Evolutionary conservation across 2,797 vertebrate genomes (phyloP), one percentile per base, ranked within the genome.

Genomic region (Sphaeramia orbicularis): DNA sequence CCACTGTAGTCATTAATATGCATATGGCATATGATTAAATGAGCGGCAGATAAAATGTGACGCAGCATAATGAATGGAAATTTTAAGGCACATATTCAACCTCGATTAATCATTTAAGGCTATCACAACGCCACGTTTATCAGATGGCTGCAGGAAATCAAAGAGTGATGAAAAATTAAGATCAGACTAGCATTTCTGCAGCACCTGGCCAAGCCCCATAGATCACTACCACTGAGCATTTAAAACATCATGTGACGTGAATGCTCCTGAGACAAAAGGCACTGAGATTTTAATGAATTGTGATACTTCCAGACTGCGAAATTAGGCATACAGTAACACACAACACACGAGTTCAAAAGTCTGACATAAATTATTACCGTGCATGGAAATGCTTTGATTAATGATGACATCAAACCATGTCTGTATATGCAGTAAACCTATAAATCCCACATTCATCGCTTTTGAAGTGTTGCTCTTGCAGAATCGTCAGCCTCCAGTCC

Each of bases 101-200:
- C 94, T 93, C 92, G 93, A 96, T 98, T 94, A 97, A 97, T 98
- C 95, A 96, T 95, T 93, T 86, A 94, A 92, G 91, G 89, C 89
- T 93, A 93, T 94, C 89, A 88, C 91, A 88, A 91, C 92, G 92
- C 93, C 89, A 90, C 87, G 78, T 91, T 94, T 91, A 94, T 91
- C 93, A 93, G 89, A 91, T 75, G 78, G 86, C 80, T 83, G 72
- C 76, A 71, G 83, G 85, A 92, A 92, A 91, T 92, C 89, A 85
- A 86, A 81, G 82, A 87, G 83, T 81, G 85, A 89, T 91, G 83
- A 93, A 87, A 90, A 82, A 91, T 84, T 71, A 80, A 89, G 74
- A 88, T 51, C 38, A 65, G 71, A 80, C 74, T 56, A 74, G 81
- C 75, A 44, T 69, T 51, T 67, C 61, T 50, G 59, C 30, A 13